phyloP scores from a whole-genome alignment of 2,113 vertebrate genomes.

The Oplegnathus fasciatus region DNA sequence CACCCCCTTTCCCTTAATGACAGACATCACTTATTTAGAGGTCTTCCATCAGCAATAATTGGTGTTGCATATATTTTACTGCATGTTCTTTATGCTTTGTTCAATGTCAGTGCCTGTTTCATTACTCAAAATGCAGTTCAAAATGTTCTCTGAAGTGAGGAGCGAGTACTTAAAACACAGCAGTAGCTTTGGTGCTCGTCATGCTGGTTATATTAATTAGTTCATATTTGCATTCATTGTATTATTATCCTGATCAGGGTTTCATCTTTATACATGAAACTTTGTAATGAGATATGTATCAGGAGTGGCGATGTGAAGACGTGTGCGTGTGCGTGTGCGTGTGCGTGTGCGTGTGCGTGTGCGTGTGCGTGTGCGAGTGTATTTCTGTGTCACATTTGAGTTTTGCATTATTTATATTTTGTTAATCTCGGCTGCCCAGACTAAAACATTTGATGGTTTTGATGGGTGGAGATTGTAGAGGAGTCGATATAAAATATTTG shows the following conservation, averaged over 20 bases:
- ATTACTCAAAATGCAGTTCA: not conserved
- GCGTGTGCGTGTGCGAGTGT: not conserved
- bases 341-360: not conserved
- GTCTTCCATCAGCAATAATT: constrained; percentile 58
- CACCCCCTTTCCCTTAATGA: constrained; percentile 40
- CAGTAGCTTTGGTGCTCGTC: not conserved
- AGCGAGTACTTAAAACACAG: not conserved
- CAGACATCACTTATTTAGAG: constrained; percentile 43
- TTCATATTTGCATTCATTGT: not conserved
- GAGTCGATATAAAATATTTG: not conserved
- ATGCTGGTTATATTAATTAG: not conserved
- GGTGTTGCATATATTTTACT: constrained; percentile 58
- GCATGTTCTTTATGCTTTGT: constrained; percentile 65
- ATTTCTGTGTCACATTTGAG: not conserved
- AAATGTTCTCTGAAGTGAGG: not conserved
- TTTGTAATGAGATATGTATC: not conserved
- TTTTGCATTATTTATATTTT: not conserved
- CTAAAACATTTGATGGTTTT: not conserved
- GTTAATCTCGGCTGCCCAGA: not conserved
- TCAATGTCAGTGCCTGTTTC: constrained; percentile 44
- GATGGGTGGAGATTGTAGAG: not conserved
- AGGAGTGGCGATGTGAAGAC: not conserved
- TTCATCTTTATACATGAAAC: not conserved
- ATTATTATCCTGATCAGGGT: not conserved
- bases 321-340: not conserved